phyloP scores from a whole-genome alignment of 2,113 vertebrate genomes.

The Prochilodus magdalenae region DNA sequence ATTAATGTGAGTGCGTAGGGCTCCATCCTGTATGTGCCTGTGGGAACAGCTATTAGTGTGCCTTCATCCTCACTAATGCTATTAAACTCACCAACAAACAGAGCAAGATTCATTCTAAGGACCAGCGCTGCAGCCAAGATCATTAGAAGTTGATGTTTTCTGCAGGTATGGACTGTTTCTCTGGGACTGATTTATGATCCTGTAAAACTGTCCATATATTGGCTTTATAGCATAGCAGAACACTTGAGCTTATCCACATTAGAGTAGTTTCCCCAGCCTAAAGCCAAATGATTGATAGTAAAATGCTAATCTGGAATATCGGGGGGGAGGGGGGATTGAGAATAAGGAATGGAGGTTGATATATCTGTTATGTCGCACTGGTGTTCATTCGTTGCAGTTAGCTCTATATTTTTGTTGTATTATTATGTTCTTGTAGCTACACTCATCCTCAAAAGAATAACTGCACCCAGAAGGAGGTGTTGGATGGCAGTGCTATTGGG shows the following conservation, averaged over 20 bases:
- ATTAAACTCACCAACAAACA: not conserved
- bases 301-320: not conserved
- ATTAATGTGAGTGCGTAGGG: conserved; percentile 70
- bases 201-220: not conserved
- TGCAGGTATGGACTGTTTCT: not conserved
- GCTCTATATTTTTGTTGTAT: too few species aligned
- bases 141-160: not conserved
- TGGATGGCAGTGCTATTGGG: too few species aligned
- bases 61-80: not conserved
- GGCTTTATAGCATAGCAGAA: not conserved
- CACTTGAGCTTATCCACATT: not conserved
- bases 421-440: too few species aligned
- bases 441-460: too few species aligned
- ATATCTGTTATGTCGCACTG: too few species aligned
- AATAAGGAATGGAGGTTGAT: not conserved
- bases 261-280: not conserved
- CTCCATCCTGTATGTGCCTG: conserved; percentile 44
- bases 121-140: not conserved
- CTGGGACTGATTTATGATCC: not conserved
- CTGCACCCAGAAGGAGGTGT: too few species aligned
- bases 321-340: accelerated
- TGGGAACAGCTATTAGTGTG: not conserved
- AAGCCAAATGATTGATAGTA: not conserved
- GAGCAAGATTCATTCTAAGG: not conserved
- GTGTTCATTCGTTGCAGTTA: too few species aligned